Evolutionary conservation across 2,888 invertebrate species (phyloP).

Genomic region (Brachynemurus nebulosus): DNA sequence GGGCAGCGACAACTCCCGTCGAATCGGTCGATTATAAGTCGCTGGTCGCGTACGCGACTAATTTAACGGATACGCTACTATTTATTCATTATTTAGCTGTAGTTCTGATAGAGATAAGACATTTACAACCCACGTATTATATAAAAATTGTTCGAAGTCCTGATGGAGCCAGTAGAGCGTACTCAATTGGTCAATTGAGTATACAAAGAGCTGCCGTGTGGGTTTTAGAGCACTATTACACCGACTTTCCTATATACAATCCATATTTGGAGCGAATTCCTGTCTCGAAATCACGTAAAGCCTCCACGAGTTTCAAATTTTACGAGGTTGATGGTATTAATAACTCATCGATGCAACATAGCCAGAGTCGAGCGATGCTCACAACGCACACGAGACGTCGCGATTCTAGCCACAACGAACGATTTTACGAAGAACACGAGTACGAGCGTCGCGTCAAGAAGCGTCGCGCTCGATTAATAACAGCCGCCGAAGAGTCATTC

Average conservation of each 20-base stretch:
- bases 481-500: slow-evolving; percentile 95
- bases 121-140: slow-evolving; percentile 79
- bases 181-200: slow-evolving; percentile 79
- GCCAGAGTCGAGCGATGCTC: slow-evolving; percentile 53
- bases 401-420: slow-evolving; percentile 89
- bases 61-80: slow-evolving; percentile 82
- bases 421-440: slow-evolving; percentile 97
- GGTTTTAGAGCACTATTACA: slow-evolving; percentile 89
- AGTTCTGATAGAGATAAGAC: slow-evolving; percentile 83
- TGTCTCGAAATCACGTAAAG: slow-evolving; percentile 66
- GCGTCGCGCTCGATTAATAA: slow-evolving; percentile 74
- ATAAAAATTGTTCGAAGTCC: slow-evolving; percentile 88
- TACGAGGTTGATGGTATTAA: slow-evolving; percentile 93
- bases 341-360: slow-evolving; percentile 49
- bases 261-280: slow-evolving; percentile 88
- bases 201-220: slow-evolving; percentile 92
- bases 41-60: slow-evolving; percentile 83
- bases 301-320: slow-evolving; percentile 80
- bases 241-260: slow-evolving; percentile 93
- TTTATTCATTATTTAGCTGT: slow-evolving; percentile 93
- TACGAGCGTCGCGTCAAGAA: slow-evolving; percentile 87
- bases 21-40: slow-evolving; percentile 74
- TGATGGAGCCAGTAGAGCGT: slow-evolving; percentile 82
- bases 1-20: slow-evolving; percentile 65
- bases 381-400: slow-evolving; percentile 67